Base-by-base conservation (phyloP, 2,888 invertebrate genomes). In the Dendrolimus pini region DNA sequence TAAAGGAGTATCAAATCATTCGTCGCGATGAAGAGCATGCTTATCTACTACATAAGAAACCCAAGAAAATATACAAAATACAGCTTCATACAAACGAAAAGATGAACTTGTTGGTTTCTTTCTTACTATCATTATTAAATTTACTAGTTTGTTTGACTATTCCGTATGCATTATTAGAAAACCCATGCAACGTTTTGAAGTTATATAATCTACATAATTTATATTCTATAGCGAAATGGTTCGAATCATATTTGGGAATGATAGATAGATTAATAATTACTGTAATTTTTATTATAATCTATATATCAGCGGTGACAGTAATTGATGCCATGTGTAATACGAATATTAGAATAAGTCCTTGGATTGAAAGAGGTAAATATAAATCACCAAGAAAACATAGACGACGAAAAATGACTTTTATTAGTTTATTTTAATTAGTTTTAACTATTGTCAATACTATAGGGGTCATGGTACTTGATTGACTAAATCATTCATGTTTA, bases 341-440 rank as follows among this genome's bases (percentile, higher is more conserved):
- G 0, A 65, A 78, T 59, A 75, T 77, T 2, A 73, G 64, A 54
- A 70, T 72, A 56, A 78, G 75, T 52, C 78, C 80, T 0, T 81
- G 82, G 82, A 55, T 77, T 2, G 76, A 75, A 57, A 68, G 66
- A 18, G 78, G 77, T 0, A 77, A 75, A 54, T 81, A 80, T 60
- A 53, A 56, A 0, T 8, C 65, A 54, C 70, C 71, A 0, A n/a
- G 14, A 13, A 47, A 12, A 47, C 47, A 47, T 47, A 47, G 12
- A 12, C 47, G 47, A 47, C 47, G 12, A 10, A 47, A 47, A 47
- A 12, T 47, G 47, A 9, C 47, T 30, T 30, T 30, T 30, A 47
- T 47, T 12, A 47, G 9, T 47, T 47, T 47, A 9, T 47, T 47
- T 47, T 47, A 47, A 47, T 47, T 30, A 30, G 30, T 30, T 30